Conservation (phyloP, 1,140 invertebrate species). For the Microplitis mediator region DNA sequence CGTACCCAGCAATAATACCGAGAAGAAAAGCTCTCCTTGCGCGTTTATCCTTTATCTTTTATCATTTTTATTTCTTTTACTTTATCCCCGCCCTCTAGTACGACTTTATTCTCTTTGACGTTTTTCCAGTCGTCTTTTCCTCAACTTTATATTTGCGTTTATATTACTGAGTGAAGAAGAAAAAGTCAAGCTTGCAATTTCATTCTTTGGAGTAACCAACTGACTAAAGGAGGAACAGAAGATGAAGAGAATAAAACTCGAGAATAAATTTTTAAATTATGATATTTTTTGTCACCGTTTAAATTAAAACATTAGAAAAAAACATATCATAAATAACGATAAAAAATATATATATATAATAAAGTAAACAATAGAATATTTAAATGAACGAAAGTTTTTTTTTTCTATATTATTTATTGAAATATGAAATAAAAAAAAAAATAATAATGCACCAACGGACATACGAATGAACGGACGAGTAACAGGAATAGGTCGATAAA, state of each 20-base stretch:
- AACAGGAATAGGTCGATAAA: no score
- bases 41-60: background rate
- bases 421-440: background rate
- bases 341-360: no score
- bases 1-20: conserved; percentile 16
- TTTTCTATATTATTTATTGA: background rate
- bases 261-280: no score
- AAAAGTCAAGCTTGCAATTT: conserved; percentile 5
- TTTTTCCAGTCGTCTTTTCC: conserved; percentile 20
- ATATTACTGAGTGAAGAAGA: background rate
- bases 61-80: background rate
- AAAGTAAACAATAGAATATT: no score
- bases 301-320: no score
- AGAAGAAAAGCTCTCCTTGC: background rate
- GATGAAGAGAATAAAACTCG: background rate
- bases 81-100: background rate
- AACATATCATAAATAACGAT: no score
- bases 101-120: conserved; percentile 30
- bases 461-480: no score
- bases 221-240: background rate
- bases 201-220: background rate
- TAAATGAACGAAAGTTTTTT: no score
- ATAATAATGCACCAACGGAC: no score
- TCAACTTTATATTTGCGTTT: conserved; percentile 23
- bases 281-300: no score